phyloP scores from a whole-genome alignment of 1,140 invertebrate species.

The Macrostomum lignano region DNA sequence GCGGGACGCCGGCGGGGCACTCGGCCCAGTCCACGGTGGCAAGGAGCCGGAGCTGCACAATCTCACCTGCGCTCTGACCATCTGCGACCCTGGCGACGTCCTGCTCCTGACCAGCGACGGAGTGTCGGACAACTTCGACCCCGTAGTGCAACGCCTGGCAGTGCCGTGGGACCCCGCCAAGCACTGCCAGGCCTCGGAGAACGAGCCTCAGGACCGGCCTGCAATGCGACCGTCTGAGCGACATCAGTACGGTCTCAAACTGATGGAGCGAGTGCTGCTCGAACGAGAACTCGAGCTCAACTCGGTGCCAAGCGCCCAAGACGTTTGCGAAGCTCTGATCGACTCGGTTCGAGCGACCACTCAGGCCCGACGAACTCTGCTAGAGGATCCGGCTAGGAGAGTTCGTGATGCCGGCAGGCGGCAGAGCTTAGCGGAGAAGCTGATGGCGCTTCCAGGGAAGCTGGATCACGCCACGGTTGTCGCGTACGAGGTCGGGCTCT shows the following conservation, averaged over 20 bases:
- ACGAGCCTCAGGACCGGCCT: constrained; percentile 15
- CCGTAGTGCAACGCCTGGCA: constrained; percentile 70
- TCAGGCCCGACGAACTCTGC: no score
- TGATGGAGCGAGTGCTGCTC: constrained; percentile 25
- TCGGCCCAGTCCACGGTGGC: constrained; percentile 53
- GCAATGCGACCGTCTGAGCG: constrained; percentile 23
- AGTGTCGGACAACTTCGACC: constrained; percentile 74
- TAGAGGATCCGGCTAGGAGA: no score
- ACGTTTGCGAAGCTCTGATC: no score
- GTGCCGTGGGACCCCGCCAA: no score
- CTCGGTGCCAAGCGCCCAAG: no score
- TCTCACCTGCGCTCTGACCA: constrained; percentile 56
- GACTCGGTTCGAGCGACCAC: no score
- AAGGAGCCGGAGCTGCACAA: constrained; percentile 61
- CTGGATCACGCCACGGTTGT: constrained; percentile 62
- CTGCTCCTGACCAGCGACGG: constrained; percentile 65
- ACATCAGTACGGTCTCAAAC: constrained; percentile 24
- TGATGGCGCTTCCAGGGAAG: constrained; percentile 75
- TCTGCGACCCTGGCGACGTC: constrained; percentile 50
- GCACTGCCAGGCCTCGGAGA: no score
- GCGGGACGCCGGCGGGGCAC: constrained; percentile 57
- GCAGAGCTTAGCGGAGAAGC: no score
- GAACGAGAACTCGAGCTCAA: constrained; percentile 24
- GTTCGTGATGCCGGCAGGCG: no score
- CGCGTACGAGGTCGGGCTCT: constrained; percentile 44